Evolutionary conservation across 2,113 vertebrate species (phyloP).

Genomic region (Mustela nigripes): DNA sequence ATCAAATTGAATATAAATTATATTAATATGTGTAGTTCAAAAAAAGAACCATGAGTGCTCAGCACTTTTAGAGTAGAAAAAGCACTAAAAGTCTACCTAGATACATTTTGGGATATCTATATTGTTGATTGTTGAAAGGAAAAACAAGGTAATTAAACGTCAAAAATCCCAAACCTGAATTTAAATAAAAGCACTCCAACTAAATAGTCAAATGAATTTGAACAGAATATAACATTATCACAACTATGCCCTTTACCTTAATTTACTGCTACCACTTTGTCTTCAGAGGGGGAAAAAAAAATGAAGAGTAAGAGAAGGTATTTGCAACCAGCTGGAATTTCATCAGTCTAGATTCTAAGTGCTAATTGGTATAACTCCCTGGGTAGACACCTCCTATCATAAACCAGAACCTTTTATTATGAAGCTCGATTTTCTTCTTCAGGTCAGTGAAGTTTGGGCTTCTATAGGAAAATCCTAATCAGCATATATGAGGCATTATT

Average conservation of each 20-base stretch:
- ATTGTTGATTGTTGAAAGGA: neutral
- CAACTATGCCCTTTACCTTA: neutral
- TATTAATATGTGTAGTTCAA: neutral
- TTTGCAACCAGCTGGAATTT: neutral
- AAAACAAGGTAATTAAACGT: slow-evolving; percentile 22
- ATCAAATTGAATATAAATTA: slow-evolving; percentile 7
- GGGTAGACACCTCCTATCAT: neutral
- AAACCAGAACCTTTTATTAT: neutral
- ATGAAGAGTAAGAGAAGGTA: neutral
- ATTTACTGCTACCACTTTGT: neutral
- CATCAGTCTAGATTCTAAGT: neutral
- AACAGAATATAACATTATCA: neutral
- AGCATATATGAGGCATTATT: neutral
- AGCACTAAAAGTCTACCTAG: neutral
- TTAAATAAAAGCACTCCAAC: neutral
- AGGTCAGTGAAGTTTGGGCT: neutral
- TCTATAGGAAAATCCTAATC: neutral
- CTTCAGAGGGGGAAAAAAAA: neutral
- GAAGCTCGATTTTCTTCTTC: neutral
- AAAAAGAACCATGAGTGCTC: neutral
- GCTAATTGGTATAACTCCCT: neutral
- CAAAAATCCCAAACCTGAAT: neutral
- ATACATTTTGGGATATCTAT: neutral
- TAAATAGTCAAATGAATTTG: neutral
- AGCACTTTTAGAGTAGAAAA: neutral